Evolutionary conservation across 2,113 vertebrate species (phyloP).

Genomic region (Paramisgurnus dabryanus): DNA sequence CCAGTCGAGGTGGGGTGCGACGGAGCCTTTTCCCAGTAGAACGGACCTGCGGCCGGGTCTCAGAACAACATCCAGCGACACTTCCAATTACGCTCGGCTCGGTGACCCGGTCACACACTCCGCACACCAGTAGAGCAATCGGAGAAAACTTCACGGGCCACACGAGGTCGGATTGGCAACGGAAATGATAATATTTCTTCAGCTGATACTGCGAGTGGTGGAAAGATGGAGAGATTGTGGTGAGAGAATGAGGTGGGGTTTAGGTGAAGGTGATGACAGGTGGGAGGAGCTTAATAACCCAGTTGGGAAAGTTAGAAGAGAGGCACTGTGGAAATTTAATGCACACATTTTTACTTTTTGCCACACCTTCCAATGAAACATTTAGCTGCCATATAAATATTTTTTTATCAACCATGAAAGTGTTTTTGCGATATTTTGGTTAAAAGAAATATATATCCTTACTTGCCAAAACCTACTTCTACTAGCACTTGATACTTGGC

Average conservation of each 20-base stretch:
- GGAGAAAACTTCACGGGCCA: slow-evolving; percentile 9
- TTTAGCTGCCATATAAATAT: no score
- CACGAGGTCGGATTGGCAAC: slow-evolving; percentile 14
- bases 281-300: not conserved
- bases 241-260: slow-evolving; percentile 37
- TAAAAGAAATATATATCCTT: not conserved
- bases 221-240: not conserved
- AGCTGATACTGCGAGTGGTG: slow-evolving; percentile 26
- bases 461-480: not conserved
- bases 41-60: not conserved
- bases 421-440: no score
- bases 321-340: not conserved
- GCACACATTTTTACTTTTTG: not conserved
- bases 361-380: no score
- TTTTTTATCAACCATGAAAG: no score
- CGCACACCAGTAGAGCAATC: not conserved
- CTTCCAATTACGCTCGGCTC: not conserved
- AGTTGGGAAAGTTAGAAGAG: not conserved
- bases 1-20: slow-evolving; percentile 6
- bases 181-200: slow-evolving; percentile 50
- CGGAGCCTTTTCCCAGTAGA: slow-evolving; percentile 4
- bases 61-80: slow-evolving; percentile 21
- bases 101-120: slow-evolving; percentile 37
- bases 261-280: slow-evolving; percentile 21
- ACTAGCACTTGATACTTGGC: no score